Evolutionary conservation across 2,113 vertebrate genomes (phyloP).

Genomic region (Myiozetetes cayanensis): DNA sequence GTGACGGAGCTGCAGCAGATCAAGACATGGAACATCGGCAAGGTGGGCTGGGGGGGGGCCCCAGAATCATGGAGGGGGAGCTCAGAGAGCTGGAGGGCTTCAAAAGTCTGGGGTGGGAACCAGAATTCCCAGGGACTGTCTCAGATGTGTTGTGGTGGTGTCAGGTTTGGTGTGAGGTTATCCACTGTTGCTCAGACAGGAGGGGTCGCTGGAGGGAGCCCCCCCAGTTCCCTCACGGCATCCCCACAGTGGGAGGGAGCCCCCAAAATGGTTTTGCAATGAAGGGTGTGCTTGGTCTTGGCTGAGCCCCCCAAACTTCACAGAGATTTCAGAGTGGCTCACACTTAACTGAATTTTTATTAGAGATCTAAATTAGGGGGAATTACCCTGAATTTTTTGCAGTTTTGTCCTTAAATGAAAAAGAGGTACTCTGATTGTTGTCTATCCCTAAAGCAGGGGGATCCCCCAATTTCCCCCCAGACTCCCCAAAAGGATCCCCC

Average conservation of each 20-base stretch:
- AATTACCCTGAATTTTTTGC: not conserved
- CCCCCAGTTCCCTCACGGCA: no score
- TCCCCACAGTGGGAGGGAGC: not conserved
- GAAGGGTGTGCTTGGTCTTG: not conserved
- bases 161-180: not conserved
- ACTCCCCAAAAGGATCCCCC: not conserved
- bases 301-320: not conserved
- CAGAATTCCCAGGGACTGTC: not conserved
- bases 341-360: no score
- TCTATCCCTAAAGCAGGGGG: not conserved
- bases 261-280: no score
- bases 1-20: not conserved
- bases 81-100: no score
- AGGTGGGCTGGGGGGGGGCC: not conserved
- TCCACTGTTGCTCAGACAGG: no score
- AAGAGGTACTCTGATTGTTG: no score
- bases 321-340: no score
- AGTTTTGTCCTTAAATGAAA: not conserved
- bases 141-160: no score
- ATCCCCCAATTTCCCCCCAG: no score
- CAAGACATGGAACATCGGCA: not conserved
- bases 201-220: not conserved
- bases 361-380: no score
- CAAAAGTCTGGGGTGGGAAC: rapidly evolving
- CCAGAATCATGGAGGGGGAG: rapidly evolving